Conservation (phyloP, 2,797 vertebrate genomes). For the Natrix natrix region DNA sequence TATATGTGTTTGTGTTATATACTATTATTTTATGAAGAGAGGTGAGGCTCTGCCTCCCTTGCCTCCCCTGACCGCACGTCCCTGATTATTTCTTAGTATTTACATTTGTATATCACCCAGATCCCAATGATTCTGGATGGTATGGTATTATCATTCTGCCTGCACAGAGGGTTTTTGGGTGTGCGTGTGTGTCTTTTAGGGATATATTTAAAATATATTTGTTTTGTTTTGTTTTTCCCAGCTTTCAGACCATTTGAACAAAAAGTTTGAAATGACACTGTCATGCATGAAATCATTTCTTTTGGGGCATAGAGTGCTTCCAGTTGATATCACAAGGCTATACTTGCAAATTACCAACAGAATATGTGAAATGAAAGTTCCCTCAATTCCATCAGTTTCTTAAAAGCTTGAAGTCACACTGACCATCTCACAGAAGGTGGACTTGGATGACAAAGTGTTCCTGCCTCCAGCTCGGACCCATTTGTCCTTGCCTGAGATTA, state of each 20-base stretch:
- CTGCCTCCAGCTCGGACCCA: not conserved
- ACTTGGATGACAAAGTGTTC: not conserved
- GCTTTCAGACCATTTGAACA: slow-evolving; percentile 25
- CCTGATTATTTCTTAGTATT: not conserved
- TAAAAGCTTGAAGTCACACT: not conserved
- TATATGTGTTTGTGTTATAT: too few species aligned
- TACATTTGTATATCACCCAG: not conserved
- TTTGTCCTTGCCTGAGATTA: not conserved
- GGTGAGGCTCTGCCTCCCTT: too few species aligned
- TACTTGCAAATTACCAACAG: slow-evolving; percentile 23
- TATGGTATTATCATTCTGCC: not conserved
- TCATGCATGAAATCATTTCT: slow-evolving; percentile 48
- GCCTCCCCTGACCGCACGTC: too few species aligned
- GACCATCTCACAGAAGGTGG: not conserved
- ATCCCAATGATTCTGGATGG: not conserved
- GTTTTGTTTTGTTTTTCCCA: not conserved
- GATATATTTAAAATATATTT: not conserved
- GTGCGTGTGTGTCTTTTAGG: not conserved
- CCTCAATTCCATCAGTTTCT: not conserved
- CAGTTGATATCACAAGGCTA: slow-evolving; percentile 34
- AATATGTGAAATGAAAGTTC: slow-evolving; percentile 20
- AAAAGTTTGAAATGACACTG: slow-evolving; percentile 39
- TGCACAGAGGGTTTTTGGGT: rapidly evolving
- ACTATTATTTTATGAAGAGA: too few species aligned
- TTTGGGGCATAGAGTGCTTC: slow-evolving; percentile 17